Percentiles rank a stretch among this genome's conserved stretches.
Conservation (phyloP, 1,140 invertebrate species). For the Megalonaias nervosa region DNA sequence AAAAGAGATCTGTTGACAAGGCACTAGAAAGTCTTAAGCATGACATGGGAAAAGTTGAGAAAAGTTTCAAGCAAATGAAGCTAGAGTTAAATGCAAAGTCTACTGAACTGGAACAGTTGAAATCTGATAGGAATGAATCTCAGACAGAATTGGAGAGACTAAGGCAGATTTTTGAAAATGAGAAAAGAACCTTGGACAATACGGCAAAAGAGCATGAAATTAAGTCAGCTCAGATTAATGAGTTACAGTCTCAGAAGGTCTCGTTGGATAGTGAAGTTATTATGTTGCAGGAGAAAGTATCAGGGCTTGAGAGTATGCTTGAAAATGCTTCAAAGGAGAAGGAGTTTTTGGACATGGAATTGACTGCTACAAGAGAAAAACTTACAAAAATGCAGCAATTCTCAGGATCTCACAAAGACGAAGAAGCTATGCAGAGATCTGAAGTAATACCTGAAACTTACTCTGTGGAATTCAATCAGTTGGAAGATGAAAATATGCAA, state of each 20-base stretch:
- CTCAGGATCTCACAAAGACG: slow-evolving; percentile 28
- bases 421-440: slow-evolving; percentile 25
- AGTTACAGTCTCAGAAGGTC: slow-evolving; percentile 49
- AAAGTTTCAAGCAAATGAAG: slow-evolving; percentile 72
- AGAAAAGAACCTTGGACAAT: slow-evolving; percentile 51
- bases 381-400: slow-evolving; percentile 32
- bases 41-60: slow-evolving; percentile 71
- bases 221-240: slow-evolving; percentile 46
- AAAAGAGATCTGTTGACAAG: slow-evolving; percentile 70
- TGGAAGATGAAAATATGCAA: slow-evolving; percentile 45
- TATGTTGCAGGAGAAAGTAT: slow-evolving; percentile 41
- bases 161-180: slow-evolving; percentile 52
- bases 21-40: slow-evolving; percentile 67
- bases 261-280: slow-evolving; percentile 48
- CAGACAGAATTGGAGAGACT: slow-evolving; percentile 49
- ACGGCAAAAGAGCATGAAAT: slow-evolving; percentile 44
- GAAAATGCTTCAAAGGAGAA: slow-evolving; percentile 39
- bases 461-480: slow-evolving; percentile 19
- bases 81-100: slow-evolving; percentile 64
- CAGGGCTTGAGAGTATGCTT: slow-evolving; percentile 31
- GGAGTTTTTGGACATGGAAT: slow-evolving; percentile 44
- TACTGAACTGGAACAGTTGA: slow-evolving; percentile 50
- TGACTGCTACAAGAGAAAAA: slow-evolving; percentile 35
- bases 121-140: slow-evolving; percentile 41
- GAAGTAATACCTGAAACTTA: slow-evolving; percentile 7